phyloP scores from a whole-genome alignment of 2,888 invertebrate genomes.

The Argyra leucocephala region DNA sequence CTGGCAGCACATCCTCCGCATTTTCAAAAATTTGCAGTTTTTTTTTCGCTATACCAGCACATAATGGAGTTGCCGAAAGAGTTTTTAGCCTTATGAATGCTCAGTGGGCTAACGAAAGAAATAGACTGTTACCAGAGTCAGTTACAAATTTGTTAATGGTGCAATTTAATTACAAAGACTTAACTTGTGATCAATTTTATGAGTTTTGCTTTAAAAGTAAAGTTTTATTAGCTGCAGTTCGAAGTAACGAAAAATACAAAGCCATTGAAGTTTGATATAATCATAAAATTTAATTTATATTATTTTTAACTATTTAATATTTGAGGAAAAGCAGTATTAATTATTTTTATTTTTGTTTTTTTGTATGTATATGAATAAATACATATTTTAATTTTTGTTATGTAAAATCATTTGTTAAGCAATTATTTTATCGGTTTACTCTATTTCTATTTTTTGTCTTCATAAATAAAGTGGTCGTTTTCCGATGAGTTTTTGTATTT shows the following conservation, averaged over 20 bases:
- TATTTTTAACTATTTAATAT: too few relatives aligned
- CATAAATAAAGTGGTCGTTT: too few relatives aligned
- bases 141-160: not conserved
- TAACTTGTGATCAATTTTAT: slow-evolving; percentile 8
- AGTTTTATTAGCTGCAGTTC: not conserved
- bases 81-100: slow-evolving; percentile 1
- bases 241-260: not conserved
- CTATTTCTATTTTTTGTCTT: too few relatives aligned
- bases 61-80: slow-evolving; percentile 8
- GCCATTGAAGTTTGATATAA: not conserved
- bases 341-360: too few relatives aligned
- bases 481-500: too few relatives aligned
- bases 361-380: too few relatives aligned
- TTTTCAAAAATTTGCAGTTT: slow-evolving; percentile 8
- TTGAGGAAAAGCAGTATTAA: too few relatives aligned
- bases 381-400: too few relatives aligned
- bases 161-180: not conserved
- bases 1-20: not conserved
- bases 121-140: not conserved
- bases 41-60: slow-evolving; percentile 7
- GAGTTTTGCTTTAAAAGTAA: not conserved
- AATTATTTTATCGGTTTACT: too few relatives aligned
- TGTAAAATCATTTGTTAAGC: too few relatives aligned
- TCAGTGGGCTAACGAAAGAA: slow-evolving; percentile 1
- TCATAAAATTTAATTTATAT: not conserved